A percentile compares a stretch with the other conserved stretches of the same genome.
These are phyloP conservation scores for Neogale vison DNA, from an alignment of 2,113 vertebrate species.

Conservation along the genomic window DNA sequence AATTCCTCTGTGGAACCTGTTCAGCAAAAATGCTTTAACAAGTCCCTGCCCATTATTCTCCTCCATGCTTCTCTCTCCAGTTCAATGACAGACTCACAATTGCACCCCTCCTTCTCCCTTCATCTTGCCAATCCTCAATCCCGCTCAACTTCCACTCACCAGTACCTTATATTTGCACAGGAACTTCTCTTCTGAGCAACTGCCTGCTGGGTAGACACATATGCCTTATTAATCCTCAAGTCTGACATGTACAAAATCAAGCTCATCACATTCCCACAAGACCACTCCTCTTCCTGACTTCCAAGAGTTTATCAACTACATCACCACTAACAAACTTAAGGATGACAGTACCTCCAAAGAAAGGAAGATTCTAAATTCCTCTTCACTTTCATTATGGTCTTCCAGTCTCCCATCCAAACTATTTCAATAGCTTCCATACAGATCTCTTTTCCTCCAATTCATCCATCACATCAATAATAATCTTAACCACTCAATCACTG, in stretches of 20 bases:
- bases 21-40: not conserved
- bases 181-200: not conserved
- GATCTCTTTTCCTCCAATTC: not conserved
- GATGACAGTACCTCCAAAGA: not conserved
- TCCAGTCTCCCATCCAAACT: not conserved
- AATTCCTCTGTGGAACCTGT: not conserved
- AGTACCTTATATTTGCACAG: not conserved
- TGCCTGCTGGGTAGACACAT: not conserved
- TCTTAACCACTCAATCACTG: not conserved
- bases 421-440: not conserved
- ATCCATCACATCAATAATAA: not conserved
- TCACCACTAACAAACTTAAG: not conserved
- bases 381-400: not conserved
- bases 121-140: not conserved
- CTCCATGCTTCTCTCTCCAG: not conserved
- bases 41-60: not conserved
- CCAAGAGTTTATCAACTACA: not conserved
- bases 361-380: not conserved
- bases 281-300: not conserved
- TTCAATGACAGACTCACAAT: not conserved
- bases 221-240: not conserved
- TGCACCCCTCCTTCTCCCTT: not conserved
- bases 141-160: not conserved
- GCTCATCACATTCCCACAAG: not conserved
- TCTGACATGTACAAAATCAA: not conserved